A percentile compares a stretch with the other conserved stretches of the same genome.
Evolutionary conservation across 2,113 vertebrate genomes (phyloP).

Genomic region (Mungos mungo): DNA sequence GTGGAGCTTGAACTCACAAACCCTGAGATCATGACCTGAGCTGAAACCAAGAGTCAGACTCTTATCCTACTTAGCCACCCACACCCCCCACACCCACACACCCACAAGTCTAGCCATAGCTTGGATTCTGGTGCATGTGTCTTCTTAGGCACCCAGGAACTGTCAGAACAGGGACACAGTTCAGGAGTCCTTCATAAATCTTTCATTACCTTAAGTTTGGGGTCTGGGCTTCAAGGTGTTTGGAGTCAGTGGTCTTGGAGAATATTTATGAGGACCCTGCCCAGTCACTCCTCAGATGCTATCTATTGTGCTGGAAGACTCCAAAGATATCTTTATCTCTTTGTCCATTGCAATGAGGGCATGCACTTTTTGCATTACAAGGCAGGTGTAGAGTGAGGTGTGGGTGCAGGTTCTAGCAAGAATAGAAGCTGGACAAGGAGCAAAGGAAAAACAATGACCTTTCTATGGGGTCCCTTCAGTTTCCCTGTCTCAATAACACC

Average conservation of each 20-base stretch:
- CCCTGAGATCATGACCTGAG: no score
- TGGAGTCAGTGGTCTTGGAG: background rate
- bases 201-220: background rate
- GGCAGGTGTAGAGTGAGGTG: background rate
- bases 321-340: background rate
- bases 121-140: background rate
- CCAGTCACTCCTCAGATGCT: background rate
- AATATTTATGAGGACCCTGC: background rate
- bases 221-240: background rate
- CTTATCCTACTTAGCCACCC: no score
- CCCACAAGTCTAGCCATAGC: background rate
- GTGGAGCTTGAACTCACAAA: no score
- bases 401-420: background rate
- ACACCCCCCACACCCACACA: no score
- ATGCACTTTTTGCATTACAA: background rate
- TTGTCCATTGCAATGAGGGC: background rate
- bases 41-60: no score
- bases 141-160: background rate
- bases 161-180: background rate
- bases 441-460: background rate
- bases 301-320: background rate
- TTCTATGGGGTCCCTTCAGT: background rate
- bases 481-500: background rate
- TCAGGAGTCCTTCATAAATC: background rate
- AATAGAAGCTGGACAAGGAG: background rate